Base-by-base conservation (phyloP, 2,888 invertebrate genomes). In the Ctenicera cuprea region DNA sequence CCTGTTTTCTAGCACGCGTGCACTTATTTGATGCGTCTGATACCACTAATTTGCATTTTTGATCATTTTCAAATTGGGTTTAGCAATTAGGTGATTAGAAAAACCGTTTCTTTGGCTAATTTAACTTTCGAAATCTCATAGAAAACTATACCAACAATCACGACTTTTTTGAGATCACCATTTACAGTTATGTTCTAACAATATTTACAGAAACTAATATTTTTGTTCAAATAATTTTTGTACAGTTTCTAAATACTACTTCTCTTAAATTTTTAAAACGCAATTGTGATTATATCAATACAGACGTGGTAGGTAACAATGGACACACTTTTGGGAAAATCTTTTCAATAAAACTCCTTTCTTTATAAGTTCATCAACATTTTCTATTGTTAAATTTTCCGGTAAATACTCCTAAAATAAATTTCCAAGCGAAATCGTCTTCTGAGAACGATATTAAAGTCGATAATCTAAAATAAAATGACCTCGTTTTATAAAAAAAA, bases 1-100 rank as follows among this genome's bases (percentile, higher is more conserved):
- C 41, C 38, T 26, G 62, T 62, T 62, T 43, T n/a, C 7, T 18
- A 62, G 62, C 62, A 62, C 62, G 62, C 62, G n/a, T 62, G 62
- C 43, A 43, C 43, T 22, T 3, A 26, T 62, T 62, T 20, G n/a
- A 12, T n/a, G 11, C 12, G 62, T 45, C 43, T 22, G 20, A 38
- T 18, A 43, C 12, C 37, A n/a, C 16, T 59, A 43, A 62, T 62
- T 62, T 12, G 62, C 62, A 43, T 62, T 43, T 62, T 14, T 22
- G 62, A 41, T 43, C 7, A 43, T 22, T 41, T 14, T 11, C 18
- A n/a, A 62, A 41, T 12, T 59, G 59, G 41, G 41, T 45, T 26
- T 20, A n/a, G 62, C 62, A 62, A 62, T 62, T 62, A 62, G 16
- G 26, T 22, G 22, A 62, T 45, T 45, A 62, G 45, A 43, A n/a